Evolutionary conservation across 2,797 vertebrate species (phyloP).

Genomic region (Pachyuromys duprasi): DNA sequence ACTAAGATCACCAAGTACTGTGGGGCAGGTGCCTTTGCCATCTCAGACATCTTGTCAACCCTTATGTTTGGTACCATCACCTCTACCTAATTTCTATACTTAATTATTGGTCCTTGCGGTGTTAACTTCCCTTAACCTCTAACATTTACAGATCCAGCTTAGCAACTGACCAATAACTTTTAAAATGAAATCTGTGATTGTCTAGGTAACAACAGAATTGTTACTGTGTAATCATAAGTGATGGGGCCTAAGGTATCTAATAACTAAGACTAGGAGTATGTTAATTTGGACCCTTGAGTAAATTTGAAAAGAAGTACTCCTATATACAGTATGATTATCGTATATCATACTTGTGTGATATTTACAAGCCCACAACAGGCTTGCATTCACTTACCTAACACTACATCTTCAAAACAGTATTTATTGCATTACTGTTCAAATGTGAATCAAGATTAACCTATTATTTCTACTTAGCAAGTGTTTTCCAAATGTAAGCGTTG

Average conservation of each 20-base stretch:
- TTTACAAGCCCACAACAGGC: neutral
- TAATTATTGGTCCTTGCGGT: neutral
- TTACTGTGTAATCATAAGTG: neutral
- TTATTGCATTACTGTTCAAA: neutral
- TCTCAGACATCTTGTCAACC: neutral
- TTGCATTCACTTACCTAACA: slow-evolving; percentile 2
- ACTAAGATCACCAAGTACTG: neutral
- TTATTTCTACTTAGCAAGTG: neutral
- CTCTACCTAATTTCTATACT: neutral
- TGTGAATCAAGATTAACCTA: neutral
- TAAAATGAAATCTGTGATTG: neutral
- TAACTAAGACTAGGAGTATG: neutral
- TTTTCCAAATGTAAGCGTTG: neutral
- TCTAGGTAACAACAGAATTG: neutral
- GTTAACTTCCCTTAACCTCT: neutral
- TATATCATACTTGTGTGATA: neutral
- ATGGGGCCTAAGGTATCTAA: neutral
- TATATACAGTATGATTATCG: neutral
- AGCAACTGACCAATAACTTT: neutral
- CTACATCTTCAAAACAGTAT: neutral
- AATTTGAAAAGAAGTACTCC: neutral
- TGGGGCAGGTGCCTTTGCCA: neutral
- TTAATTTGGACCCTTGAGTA: neutral
- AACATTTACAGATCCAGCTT: neutral
- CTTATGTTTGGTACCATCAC: neutral